These are phyloP conservation scores for Marisa cornuarietis DNA, from an alignment of 1,140 invertebrate genomes.

Conservation along the genomic window DNA sequence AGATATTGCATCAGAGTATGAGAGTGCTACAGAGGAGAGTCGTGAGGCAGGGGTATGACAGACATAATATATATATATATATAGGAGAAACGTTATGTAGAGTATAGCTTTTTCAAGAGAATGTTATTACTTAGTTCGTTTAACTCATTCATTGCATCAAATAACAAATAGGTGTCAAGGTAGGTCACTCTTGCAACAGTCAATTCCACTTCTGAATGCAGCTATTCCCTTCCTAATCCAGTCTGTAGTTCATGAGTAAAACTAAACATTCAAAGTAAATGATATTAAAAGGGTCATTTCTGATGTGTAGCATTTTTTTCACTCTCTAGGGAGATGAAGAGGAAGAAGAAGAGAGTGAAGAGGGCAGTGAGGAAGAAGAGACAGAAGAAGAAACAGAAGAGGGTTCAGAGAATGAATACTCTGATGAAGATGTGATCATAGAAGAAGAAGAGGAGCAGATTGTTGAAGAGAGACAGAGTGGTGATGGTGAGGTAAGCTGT, in stretches of 20 bases:
- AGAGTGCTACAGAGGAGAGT: slow-evolving; percentile 51
- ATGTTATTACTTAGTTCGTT: too few species aligned
- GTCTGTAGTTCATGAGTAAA: too few species aligned
- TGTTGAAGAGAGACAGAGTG: slow-evolving; percentile 63
- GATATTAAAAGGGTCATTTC: too few species aligned
- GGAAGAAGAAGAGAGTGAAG: slow-evolving; percentile 45
- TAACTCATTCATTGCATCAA: too few species aligned
- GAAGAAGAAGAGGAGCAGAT: slow-evolving; percentile 54
- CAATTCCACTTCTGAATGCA: too few species aligned
- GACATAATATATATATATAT: background rate
- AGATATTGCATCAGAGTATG: slow-evolving; percentile 49
- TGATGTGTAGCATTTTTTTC: too few species aligned
- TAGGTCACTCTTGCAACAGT: too few species aligned
- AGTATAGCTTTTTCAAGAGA: too few species aligned
- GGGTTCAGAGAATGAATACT: slow-evolving; percentile 38
- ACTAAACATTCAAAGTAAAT: too few species aligned
- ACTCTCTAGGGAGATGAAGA: slow-evolving; percentile 12
- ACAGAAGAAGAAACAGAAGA: slow-evolving; percentile 35
- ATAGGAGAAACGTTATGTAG: too few species aligned
- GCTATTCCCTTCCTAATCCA: too few species aligned
- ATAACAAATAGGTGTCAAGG: too few species aligned
- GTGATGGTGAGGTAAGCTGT: slow-evolving; percentile 62
- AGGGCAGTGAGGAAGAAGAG: slow-evolving; percentile 54
- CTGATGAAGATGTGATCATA: slow-evolving; percentile 38
- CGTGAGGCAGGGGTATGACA: slow-evolving; percentile 21